Percentiles rank a stretch among this genome's conserved stretches.
Conservation (phyloP, 2,113 vertebrate genomes). For the Castor canadensis region DNA sequence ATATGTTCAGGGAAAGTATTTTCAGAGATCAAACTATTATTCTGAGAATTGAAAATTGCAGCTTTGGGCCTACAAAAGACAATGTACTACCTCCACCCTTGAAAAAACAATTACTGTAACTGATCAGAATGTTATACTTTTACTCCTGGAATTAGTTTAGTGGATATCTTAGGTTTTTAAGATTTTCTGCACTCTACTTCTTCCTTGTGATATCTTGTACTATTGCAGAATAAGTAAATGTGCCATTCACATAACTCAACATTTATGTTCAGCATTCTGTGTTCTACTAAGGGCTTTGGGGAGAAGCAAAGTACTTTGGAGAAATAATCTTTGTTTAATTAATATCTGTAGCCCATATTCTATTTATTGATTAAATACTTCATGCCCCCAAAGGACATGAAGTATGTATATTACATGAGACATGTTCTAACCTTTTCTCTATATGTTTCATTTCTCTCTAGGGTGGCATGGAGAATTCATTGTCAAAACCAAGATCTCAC, state of each 20-base stretch:
- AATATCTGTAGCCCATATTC: neutral
- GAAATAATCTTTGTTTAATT: neutral
- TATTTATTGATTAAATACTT: neutral
- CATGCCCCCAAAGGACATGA: neutral
- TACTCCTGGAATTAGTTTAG: neutral
- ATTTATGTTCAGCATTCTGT: neutral
- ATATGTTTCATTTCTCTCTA: slow-evolving; percentile 9
- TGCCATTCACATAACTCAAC: fast-evolving
- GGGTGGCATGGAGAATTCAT: slow-evolving; percentile 66
- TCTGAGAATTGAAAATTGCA: neutral
- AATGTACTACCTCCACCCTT: neutral
- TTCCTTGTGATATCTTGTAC: neutral
- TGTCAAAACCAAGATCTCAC: slow-evolving; percentile 59
- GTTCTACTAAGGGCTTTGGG: neutral
- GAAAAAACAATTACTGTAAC: neutral
- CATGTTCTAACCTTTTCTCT: neutral
- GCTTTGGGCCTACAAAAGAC: neutral
- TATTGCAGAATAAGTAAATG: neutral
- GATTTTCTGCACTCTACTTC: neutral
- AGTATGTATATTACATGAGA: neutral
- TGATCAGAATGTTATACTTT: neutral
- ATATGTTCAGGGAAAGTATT: neutral
- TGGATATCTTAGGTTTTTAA: neutral
- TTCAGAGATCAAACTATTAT: neutral
- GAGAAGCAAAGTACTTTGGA: neutral